Conservation (phyloP, 2,113 vertebrate species). For the human (Homo sapiens) region DNA sequence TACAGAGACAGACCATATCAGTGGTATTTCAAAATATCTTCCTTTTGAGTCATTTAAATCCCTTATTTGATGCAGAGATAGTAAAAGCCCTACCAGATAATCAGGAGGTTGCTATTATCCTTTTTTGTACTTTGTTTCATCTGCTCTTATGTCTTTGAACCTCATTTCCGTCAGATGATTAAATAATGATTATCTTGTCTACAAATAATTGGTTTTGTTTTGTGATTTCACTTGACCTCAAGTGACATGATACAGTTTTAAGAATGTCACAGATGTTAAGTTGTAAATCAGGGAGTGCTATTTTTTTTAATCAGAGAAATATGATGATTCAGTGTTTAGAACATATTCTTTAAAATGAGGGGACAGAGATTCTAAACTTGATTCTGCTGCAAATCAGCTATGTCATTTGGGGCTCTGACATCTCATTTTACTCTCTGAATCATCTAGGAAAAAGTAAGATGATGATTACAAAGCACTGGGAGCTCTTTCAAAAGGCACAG, state of each 20-base stretch:
- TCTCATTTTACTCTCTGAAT: background rate
- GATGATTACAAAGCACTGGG: background rate
- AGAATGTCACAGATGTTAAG: background rate
- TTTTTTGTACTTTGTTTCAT: background rate
- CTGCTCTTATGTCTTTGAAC: slow-evolving; percentile 33
- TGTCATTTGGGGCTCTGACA: background rate
- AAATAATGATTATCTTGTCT: slow-evolving; percentile 50
- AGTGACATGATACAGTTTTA: slow-evolving; percentile 1
- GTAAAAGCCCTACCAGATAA: background rate
- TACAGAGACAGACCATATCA: too few species aligned
- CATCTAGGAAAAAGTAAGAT: background rate
- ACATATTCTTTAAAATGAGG: background rate
- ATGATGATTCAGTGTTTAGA: background rate
- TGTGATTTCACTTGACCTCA: slow-evolving; percentile 11
- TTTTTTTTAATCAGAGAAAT: slow-evolving; percentile 22
- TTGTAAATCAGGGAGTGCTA: background rate
- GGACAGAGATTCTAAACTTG: background rate
- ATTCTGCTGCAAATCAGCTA: background rate
- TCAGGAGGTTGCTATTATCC: background rate
- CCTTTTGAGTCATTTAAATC: background rate
- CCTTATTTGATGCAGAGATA: background rate
- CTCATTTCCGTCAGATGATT: slow-evolving; percentile 30
- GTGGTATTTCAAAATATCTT: background rate
- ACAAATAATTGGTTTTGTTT: slow-evolving; percentile 61
- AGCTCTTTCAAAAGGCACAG: background rate